Conservation (phyloP, 2,797 vertebrate species). For the Pseudomugil tenellus region DNA sequence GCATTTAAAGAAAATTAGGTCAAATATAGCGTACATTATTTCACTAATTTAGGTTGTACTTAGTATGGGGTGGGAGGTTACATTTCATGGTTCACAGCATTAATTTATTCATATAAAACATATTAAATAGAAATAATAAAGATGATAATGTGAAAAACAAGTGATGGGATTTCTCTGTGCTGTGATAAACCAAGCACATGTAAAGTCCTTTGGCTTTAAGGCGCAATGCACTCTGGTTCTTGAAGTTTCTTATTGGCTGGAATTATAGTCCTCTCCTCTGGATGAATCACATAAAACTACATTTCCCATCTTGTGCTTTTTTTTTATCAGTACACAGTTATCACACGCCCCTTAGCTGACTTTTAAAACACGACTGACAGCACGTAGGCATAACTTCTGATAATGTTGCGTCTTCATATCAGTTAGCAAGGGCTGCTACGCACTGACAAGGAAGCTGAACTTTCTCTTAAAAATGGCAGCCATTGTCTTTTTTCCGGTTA, state of each 20-base stretch:
- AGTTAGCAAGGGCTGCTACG: fast-evolving
- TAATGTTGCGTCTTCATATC: conserved; percentile 20
- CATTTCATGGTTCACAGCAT: neutral
- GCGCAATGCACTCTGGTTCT: conserved; percentile 49
- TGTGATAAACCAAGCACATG: neutral
- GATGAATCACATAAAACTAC: conserved; percentile 35
- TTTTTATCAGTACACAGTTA: neutral
- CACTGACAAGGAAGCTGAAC: neutral
- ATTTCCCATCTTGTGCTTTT: conserved; percentile 71
- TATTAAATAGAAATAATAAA: too few species aligned
- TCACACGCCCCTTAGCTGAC: conserved; percentile 35
- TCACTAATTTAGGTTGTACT: too few species aligned
- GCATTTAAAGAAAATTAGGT: too few species aligned
- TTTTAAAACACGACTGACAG: conserved; percentile 22
- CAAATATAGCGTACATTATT: too few species aligned
- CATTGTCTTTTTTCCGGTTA: conserved; percentile 53
- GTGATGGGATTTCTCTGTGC: neutral
- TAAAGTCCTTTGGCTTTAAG: fast-evolving
- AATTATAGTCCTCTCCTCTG: fast-evolving
- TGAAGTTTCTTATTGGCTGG: conserved; percentile 29
- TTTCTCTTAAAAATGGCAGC: conserved; percentile 57
- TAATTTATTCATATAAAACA: neutral
- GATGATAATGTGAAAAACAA: neutral
- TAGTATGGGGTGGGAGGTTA: neutral
- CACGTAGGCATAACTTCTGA: conserved; percentile 60